phyloP scores from a whole-genome alignment of 2,113 vertebrate species.

The Bubo scandiacus region DNA sequence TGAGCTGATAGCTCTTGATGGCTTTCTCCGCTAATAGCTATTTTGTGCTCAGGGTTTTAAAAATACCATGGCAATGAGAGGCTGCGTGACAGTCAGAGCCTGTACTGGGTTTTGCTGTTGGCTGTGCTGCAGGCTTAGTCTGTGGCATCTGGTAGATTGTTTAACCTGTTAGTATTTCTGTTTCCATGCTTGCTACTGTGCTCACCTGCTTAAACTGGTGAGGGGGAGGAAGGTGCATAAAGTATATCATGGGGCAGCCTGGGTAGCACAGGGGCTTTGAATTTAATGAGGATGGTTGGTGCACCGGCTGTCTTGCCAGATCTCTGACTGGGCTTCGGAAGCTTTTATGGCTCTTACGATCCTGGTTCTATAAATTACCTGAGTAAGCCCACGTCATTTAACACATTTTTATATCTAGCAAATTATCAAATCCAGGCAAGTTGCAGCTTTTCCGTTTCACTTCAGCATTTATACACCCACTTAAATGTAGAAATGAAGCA shows the following conservation, averaged over 20 bases:
- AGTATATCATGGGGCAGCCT: neutral
- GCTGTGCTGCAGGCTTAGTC: neutral
- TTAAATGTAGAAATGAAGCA: neutral
- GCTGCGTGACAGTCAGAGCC: neutral
- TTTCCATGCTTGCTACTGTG: neutral
- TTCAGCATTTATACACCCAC: neutral
- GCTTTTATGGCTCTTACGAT: neutral
- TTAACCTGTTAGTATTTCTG: neutral
- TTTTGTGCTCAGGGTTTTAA: neutral
- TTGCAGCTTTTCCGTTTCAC: neutral
- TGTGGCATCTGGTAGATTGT: neutral
- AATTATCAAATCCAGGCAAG: neutral
- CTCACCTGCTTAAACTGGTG: neutral
- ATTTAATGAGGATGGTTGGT: neutral
- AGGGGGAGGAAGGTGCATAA: neutral
- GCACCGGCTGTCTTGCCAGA: neutral
- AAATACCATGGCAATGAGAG: neutral
- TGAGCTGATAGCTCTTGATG: neutral
- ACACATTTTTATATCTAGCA: neutral
- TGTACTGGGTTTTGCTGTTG: neutral
- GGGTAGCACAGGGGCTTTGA: neutral
- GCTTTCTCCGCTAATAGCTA: neutral
- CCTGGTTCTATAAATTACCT: neutral
- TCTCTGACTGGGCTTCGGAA: neutral
- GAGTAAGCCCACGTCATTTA: neutral